Percentiles rank a stretch among this genome's conserved stretches.
phyloP scores from a whole-genome alignment of 2,888 invertebrate genomes.

The Oasisia sp. region DNA sequence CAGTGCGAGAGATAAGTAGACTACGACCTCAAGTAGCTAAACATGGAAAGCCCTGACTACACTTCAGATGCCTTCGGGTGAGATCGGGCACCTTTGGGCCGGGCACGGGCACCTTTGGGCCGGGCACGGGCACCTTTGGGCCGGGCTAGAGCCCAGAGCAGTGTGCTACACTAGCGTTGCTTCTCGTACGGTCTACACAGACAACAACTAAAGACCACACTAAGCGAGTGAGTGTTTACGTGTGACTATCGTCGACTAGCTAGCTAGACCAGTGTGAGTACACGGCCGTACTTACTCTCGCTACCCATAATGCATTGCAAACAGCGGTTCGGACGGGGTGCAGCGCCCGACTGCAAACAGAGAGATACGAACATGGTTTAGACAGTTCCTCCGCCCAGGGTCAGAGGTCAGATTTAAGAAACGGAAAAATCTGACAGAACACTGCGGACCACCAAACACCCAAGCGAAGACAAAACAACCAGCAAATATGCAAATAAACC shows the following conservation, averaged over 20 bases:
- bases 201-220: slow-evolving; percentile 6
- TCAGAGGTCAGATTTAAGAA: neutral
- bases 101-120: neutral
- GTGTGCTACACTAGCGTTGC: neutral
- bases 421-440: neutral
- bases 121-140: too few relatives aligned
- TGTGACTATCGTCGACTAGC: neutral
- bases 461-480: neutral
- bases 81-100: neutral
- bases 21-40: neutral
- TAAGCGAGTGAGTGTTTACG: neutral
- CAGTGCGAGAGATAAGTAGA: neutral
- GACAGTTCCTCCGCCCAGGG: neutral
- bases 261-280: neutral
- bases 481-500: neutral
- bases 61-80: neutral
- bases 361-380: slow-evolving; percentile 5
- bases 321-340: slow-evolving; percentile 1
- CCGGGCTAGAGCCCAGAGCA: too few relatives aligned
- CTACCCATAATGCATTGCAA: slow-evolving; percentile 5
- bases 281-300: slow-evolving; percentile 5
- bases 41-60: neutral
- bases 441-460: neutral
- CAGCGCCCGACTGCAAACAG: slow-evolving; percentile 17
- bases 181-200: neutral